Evolutionary conservation across 1,140 invertebrate species (phyloP), one percentile per base, ranked within the genome.

Genomic region (Papilio dardanus): DNA sequence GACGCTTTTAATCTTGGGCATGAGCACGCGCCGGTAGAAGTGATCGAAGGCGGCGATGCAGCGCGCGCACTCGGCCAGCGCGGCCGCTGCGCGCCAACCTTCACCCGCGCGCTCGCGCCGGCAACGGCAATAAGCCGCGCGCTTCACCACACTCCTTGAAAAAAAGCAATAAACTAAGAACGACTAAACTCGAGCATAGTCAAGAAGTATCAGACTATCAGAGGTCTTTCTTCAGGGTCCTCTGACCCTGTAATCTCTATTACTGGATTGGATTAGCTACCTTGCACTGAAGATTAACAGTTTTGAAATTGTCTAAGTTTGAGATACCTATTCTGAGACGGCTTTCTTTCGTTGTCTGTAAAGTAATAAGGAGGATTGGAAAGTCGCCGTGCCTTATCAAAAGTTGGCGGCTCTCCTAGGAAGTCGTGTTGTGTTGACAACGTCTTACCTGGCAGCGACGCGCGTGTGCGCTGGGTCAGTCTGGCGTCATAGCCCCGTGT

Each of bases 401-500:
- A 37, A 10, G 35, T 37, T 37, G 35, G 35, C n/a, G n/a, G n/a
- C n/a, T n/a, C n/a, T 65, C n/a, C 35, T 46, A 46, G 16, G 6
- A 46, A 5, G 16, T 54, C 7, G 16, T 19, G 8, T 54, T 24
- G 42, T 46, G 40, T n/a, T 14, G 0, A 24, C 5, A 19, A 8
- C 5, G 10, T 71, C 62, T 35, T 77, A 88, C 87, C 88, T 88
- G 75, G 76, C 74, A 40, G 73, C 40, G 8, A 82, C 76, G 78
- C 83, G 86, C 85, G 79, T 76, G 33, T 84, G 83, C 80, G 82
- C 86, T 81, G 83, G 78, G 81, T 89, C 83, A 74, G 81, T 87
- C 78, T 89, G 92, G 80, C 88, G 91, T 96, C 96, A 96, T 94
- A 96, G 95, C 80, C 94, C 96, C 81, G 95, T 95, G 90, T 97